Conservation (phyloP, 2,888 invertebrate genomes). For the Latrodectus elegans region DNA sequence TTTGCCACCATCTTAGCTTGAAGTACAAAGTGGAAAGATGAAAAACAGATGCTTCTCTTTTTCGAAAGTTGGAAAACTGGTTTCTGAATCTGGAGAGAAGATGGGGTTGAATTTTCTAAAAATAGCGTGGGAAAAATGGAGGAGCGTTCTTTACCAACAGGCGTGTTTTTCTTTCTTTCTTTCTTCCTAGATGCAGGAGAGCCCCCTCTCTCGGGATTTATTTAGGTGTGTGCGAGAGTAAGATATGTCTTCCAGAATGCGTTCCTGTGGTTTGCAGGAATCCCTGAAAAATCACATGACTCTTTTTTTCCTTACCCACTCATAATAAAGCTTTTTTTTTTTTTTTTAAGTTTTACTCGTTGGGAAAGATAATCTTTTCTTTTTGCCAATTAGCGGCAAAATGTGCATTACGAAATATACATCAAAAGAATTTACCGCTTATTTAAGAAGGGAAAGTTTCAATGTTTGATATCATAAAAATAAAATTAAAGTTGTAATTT, state of each 20-base stretch:
- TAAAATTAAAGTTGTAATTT: too few relatives aligned
- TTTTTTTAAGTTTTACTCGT: background rate
- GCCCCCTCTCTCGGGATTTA: background rate
- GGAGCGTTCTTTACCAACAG: too few relatives aligned
- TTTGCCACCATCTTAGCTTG: background rate
- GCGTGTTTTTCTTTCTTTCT: background rate
- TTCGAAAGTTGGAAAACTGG: background rate
- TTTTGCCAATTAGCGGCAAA: too few relatives aligned
- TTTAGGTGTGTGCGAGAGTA: background rate
- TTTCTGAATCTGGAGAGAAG: background rate
- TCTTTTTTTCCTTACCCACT: too few relatives aligned
- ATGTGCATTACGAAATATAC: too few relatives aligned
- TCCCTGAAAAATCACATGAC: too few relatives aligned
- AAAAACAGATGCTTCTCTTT: background rate
- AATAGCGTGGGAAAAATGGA: constrained; percentile 55
- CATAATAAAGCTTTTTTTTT: background rate
- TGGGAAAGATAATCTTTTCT: background rate
- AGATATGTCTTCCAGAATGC: background rate
- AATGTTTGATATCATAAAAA: too few relatives aligned
- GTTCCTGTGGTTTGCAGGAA: background rate
- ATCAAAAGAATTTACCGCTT: too few relatives aligned
- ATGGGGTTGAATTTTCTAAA: constrained; percentile 44
- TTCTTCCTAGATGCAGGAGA: background rate
- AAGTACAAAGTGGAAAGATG: background rate
- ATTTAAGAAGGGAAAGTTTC: too few relatives aligned